Percentiles rank a stretch among this genome's conserved stretches.
Evolutionary conservation across 2,888 invertebrate species (phyloP).

Genomic region (Pherbina coryleti): DNA sequence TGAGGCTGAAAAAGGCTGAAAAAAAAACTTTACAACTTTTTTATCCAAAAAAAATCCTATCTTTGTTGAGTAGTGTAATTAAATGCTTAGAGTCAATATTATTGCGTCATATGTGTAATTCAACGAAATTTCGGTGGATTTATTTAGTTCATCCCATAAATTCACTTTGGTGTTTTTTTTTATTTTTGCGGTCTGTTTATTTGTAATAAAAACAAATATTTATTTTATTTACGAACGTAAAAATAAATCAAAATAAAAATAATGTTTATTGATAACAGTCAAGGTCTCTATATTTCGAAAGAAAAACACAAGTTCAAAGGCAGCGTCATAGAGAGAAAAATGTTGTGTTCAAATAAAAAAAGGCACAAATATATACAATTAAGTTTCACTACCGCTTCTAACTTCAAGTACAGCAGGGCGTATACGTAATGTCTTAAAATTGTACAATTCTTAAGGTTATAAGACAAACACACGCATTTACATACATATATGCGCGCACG

Average conservation of each 20-base stretch:
- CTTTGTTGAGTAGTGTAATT: neutral
- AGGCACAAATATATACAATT: neutral
- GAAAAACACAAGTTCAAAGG: conserved; percentile 30
- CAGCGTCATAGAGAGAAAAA: neutral
- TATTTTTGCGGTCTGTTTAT: neutral
- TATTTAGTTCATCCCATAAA: neutral
- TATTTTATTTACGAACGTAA: too few relatives aligned
- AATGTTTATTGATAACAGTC: too few relatives aligned
- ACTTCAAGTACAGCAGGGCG: neutral
- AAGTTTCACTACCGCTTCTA: neutral
- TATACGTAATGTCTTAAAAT: neutral
- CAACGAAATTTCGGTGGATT: too few relatives aligned
- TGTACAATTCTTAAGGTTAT: too few relatives aligned
- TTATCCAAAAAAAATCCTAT: neutral
- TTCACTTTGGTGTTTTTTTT: neutral
- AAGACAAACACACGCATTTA: too few relatives aligned
- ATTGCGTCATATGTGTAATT: too few relatives aligned
- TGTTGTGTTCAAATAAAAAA: neutral
- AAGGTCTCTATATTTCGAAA: too few relatives aligned
- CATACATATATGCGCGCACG: too few relatives aligned
- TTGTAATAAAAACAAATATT: too few relatives aligned
- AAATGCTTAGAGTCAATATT: too few relatives aligned
- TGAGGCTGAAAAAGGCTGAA: neutral
- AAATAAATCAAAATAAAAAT: too few relatives aligned
- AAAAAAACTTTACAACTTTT: too few relatives aligned